Percentiles rank a stretch among this genome's conserved stretches.
These are phyloP conservation scores for Perca schrenkii DNA, from an alignment of 2,113 vertebrate species.

Conservation along the genomic window DNA sequence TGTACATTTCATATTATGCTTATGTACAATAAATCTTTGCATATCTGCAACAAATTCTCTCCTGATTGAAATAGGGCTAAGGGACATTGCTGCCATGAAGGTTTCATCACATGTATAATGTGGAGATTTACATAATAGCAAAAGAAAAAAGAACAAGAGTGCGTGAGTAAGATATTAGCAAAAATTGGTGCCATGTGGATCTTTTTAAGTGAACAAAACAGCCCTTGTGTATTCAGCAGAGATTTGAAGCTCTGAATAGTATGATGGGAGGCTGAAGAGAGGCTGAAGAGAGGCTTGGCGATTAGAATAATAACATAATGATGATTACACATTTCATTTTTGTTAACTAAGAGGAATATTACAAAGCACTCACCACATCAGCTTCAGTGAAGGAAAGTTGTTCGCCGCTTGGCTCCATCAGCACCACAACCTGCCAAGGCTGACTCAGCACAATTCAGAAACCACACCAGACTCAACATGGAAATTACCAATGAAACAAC, in stretches of 20 bases:
- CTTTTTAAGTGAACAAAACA: conserved; percentile 8
- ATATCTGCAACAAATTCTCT: too few species aligned
- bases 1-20: too few species aligned
- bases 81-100: neutral
- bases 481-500: conserved; percentile 16
- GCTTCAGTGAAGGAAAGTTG: conserved; percentile 27
- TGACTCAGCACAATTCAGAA: conserved; percentile 38
- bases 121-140: neutral
- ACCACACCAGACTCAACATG: conserved; percentile 35
- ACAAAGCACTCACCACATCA: conserved; percentile 1
- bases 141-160: neutral
- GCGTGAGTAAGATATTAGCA: conserved; percentile 1
- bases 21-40: too few species aligned
- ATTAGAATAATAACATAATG: neutral
- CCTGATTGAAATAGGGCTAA: too few species aligned
- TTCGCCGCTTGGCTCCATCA: conserved; percentile 34
- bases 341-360: neutral
- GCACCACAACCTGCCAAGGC: conserved; percentile 34
- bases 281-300: neutral
- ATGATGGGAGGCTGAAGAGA: neutral
- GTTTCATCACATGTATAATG: neutral
- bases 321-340: neutral
- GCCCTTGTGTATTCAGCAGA: conserved; percentile 11
- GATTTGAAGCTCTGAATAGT: conserved; percentile 1
- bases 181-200: conserved; percentile 28